Base-by-base conservation (phyloP, 2,888 invertebrate species). In the Acrobasis suavella region DNA sequence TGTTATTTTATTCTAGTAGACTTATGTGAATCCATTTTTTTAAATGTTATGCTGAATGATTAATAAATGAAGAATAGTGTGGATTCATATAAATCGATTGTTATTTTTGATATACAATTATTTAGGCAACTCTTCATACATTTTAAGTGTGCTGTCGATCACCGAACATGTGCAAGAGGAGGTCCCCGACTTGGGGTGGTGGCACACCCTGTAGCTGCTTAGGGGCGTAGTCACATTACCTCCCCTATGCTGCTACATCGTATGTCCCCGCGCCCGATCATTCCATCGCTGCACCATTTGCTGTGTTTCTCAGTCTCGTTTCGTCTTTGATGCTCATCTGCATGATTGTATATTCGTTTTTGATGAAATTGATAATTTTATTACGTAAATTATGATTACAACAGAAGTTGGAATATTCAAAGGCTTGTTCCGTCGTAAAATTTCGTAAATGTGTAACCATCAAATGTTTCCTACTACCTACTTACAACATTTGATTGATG, bases 191-290 rank as follows among this genome's bases (percentile, higher is more conserved):
- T 42, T 54, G 66, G 67, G 74, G 72, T 74, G 76, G 85, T 73
- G 74, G 85, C 82, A 75, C 66, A 86, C 92, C 92, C 92, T 92
- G 92, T 92, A 92, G 92, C 89, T 89, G 90, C 91, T 89, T 89
- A 91, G 91, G 91, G 92, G 91, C 89, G 91, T 74, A 75, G 83
- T 82, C 51, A 58, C 65, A 32, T 7, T 69, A 72, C 82, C 89
- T 73, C 91, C 86, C 86, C 89, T 90, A 66, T 67, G 87, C 81
- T 67, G 81, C 85, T 90, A 92, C 91, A 90, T 78, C 70, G 91
- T 86, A 81, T 78, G 85, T 80, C 74, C 77, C 77, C 72, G 78
- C 63, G 67, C 66, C 77, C 76, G 63, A 65, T 67, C 73, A 69
- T 72, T 74, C 66, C 73, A 70, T 69, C 73, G 67, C 54, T 69